Conservation (phyloP, 1,140 invertebrate genomes). For the Plutomurus gul region DNA sequence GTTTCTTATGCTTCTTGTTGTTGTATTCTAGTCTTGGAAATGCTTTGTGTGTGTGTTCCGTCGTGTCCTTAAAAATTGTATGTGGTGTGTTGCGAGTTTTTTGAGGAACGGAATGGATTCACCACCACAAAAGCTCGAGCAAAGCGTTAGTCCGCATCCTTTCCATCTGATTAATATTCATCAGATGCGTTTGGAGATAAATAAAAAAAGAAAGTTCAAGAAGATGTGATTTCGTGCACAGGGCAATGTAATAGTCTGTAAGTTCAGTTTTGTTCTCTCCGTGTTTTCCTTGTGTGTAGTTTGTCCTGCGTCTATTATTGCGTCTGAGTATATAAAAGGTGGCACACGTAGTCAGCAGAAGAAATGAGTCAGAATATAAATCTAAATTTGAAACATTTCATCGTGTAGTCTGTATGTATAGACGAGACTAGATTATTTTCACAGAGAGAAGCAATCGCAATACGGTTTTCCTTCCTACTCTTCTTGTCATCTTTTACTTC, state of each 20-base stretch:
- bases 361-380: neutral
- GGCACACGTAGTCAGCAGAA: neutral
- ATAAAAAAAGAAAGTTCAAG: constrained; percentile 31
- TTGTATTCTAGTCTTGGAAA: too few species aligned
- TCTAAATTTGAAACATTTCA: neutral
- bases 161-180: constrained; percentile 40
- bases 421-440: neutral
- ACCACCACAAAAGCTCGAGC: neutral
- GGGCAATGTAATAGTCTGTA: neutral
- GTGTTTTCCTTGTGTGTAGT: neutral
- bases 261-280: neutral
- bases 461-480: too few species aligned
- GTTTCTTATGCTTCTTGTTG: too few species aligned
- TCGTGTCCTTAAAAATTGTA: too few species aligned
- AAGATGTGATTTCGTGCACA: neutral
- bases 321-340: neutral
- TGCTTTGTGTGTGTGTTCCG: too few species aligned
- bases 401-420: neutral
- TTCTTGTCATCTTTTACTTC: neutral
- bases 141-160: neutral
- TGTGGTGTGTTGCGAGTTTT: too few species aligned
- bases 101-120: neutral
- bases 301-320: neutral
- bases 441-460: neutral
- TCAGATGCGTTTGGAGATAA: constrained; percentile 38